Percentiles rank a stretch among this genome's conserved stretches.
These are phyloP conservation scores for Coenobita brevimanus DNA, from an alignment of 1,140 invertebrate species.

Conservation along the genomic window DNA sequence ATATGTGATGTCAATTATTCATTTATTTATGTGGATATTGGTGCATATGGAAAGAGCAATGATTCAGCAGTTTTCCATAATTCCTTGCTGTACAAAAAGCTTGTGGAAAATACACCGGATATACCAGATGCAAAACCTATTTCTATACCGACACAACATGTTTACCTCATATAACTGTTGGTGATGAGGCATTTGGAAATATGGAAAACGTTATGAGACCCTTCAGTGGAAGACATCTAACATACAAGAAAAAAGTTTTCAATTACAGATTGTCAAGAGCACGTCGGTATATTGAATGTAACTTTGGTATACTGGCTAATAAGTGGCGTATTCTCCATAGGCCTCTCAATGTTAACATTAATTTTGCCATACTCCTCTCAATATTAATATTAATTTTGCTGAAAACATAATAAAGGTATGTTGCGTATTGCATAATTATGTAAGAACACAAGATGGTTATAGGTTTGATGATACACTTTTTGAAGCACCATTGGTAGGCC, in stretches of 20 bases:
- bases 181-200: no score
- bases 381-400: not conserved
- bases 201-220: no score
- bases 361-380: no score
- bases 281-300: no score
- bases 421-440: no score
- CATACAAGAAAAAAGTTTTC: conserved; percentile 27
- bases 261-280: conserved; percentile 8
- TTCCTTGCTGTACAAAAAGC: conserved; percentile 20
- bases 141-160: not conserved
- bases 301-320: not conserved
- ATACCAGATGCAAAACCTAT: conserved; percentile 8
- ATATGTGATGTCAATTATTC: conserved; percentile 39
- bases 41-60: no score
- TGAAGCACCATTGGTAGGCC: no score
- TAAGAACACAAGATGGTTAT: no score
- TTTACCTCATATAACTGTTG: conserved; percentile 8
- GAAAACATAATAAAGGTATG: not conserved
- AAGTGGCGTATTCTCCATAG: not conserved
- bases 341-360: not conserved
- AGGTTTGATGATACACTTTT: no score
- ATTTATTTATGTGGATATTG: conserved; percentile 34
- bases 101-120: no score
- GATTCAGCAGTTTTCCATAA: conserved; percentile 46
- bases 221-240: no score